These are phyloP conservation scores for Parus major DNA, from an alignment of 2,113 vertebrate genomes.

Conservation along the genomic window DNA sequence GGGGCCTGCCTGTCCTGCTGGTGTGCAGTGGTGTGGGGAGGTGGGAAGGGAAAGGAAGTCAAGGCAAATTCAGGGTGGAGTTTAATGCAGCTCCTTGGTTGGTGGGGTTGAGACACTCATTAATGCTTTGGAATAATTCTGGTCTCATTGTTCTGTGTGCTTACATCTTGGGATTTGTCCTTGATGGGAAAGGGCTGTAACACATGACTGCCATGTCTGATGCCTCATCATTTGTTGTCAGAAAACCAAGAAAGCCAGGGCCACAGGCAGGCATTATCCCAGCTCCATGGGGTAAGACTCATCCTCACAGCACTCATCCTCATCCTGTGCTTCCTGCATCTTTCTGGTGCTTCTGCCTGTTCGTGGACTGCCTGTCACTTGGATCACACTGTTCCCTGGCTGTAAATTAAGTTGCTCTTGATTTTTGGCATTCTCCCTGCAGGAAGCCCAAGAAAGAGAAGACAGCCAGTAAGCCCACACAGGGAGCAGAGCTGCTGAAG, in stretches of 20 bases:
- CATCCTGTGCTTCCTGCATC: not conserved
- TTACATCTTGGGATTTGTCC: not conserved
- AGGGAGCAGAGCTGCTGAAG: not conserved
- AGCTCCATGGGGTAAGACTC: rapidly evolving
- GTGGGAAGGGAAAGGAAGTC: not conserved
- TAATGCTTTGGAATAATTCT: not conserved
- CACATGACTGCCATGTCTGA: not conserved
- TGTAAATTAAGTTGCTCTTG: not conserved
- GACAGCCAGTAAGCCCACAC: not conserved
- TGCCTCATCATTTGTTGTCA: not conserved
- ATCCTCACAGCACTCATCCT: not conserved
- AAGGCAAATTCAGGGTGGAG: not conserved
- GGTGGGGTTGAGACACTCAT: not conserved
- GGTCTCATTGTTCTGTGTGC: not conserved
- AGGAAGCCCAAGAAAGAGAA: constrained; percentile 88
- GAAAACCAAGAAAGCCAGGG: not conserved
- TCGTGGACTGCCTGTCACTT: rapidly evolving
- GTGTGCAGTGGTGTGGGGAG: not conserved
- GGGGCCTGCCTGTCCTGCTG: not conserved
- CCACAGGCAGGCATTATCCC: not conserved
- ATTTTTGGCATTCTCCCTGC: not conserved
- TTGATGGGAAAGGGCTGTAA: not conserved
- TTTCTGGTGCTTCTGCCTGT: not conserved
- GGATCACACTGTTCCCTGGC: not conserved
- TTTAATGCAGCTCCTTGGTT: not conserved